Conservation (phyloP, 1,140 invertebrate genomes). For the Zophobas atratus region DNA sequence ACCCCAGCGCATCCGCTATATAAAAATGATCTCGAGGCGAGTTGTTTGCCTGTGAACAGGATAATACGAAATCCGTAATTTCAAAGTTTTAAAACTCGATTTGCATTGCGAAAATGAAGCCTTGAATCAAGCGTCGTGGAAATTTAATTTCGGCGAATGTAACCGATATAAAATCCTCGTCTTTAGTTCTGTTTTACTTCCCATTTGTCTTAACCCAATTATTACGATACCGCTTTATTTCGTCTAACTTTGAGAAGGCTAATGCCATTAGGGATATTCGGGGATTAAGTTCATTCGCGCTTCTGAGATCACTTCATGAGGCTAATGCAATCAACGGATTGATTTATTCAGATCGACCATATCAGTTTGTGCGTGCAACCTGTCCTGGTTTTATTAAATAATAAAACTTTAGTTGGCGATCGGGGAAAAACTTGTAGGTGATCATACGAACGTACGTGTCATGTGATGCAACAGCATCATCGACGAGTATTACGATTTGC, state of each 20-base stretch:
- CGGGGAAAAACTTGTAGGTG: neutral
- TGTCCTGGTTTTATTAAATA: constrained; percentile 12
- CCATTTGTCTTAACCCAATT: constrained; percentile 39
- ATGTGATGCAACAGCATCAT: constrained; percentile 17
- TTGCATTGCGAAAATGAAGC: constrained; percentile 37
- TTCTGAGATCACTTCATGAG: constrained; percentile 22
- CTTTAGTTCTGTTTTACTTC: constrained; percentile 31
- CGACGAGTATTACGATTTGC: constrained; percentile 18
- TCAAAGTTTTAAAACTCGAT: constrained; percentile 38
- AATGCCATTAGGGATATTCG: constrained; percentile 18
- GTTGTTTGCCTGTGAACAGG: constrained; percentile 26
- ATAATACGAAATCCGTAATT: constrained; percentile 35
- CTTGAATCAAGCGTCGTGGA: constrained; percentile 30
- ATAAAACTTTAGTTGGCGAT: neutral
- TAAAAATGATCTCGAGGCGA: constrained; percentile 5
- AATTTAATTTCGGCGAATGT: constrained; percentile 34
- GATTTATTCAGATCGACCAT: constrained; percentile 29
- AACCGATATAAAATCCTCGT: constrained; percentile 34
- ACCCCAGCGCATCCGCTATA: neutral
- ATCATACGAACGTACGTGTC: neutral
- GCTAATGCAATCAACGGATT: constrained; percentile 29
- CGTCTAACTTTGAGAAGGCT: constrained; percentile 18
- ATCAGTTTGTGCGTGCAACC: constrained; percentile 15
- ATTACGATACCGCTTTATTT: constrained; percentile 28
- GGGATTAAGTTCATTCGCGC: constrained; percentile 15